These are phyloP conservation scores for Coptotermes formosanus DNA, from an alignment of 1,140 invertebrate genomes.

Conservation along the genomic window DNA sequence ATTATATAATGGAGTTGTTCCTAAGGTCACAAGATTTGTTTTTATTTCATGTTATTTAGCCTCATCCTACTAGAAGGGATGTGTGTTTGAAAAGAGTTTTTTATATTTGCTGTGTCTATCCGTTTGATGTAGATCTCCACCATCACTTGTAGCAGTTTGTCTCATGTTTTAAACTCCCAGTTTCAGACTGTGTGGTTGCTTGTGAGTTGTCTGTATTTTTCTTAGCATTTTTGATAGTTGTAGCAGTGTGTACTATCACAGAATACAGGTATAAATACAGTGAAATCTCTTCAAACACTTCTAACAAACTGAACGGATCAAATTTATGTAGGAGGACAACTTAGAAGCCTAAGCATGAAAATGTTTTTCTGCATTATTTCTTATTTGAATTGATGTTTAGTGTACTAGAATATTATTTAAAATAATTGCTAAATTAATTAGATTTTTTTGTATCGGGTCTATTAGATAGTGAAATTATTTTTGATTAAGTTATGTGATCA, in stretches of 20 bases:
- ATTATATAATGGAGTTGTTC: slow-evolving; percentile 8
- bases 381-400: too few species aligned
- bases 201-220: background rate
- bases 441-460: too few species aligned
- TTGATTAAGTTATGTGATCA: too few species aligned
- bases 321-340: too few species aligned
- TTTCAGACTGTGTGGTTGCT: background rate
- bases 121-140: background rate
- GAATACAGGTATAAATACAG: background rate
- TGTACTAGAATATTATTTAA: too few species aligned
- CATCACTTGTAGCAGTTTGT: background rate
- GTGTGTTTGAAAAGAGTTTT: background rate
- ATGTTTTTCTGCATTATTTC: too few species aligned
- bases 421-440: too few species aligned
- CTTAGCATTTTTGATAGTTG: background rate
- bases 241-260: background rate
- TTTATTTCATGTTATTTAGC: slow-evolving; percentile 3
- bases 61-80: background rate
- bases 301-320: too few species aligned
- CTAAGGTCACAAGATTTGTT: slow-evolving; percentile 9
- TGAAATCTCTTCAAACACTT: too few species aligned
- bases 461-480: too few species aligned
- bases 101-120: background rate
- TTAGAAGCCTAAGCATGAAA: too few species aligned
- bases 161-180: background rate